Evolutionary conservation across 2,113 vertebrate genomes (phyloP).

Genomic region (Polypterus senegalus): DNA sequence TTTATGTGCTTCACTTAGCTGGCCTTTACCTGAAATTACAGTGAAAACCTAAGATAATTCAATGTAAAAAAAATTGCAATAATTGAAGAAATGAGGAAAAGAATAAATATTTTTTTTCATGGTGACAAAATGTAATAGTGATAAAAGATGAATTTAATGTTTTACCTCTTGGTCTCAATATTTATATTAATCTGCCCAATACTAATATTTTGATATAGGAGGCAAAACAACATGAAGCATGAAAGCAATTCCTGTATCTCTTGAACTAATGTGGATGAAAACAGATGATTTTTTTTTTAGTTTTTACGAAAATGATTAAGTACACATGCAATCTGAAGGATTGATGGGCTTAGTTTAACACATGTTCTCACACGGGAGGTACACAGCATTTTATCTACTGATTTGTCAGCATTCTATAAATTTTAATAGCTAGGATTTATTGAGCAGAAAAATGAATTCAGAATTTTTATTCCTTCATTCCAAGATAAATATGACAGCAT

Average conservation of each 20-base stretch:
- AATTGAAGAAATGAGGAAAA: no score
- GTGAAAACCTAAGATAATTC: no score
- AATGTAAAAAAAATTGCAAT: no score
- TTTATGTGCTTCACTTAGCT: no score
- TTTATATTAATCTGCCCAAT: no score
- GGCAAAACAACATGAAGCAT: constrained; percentile 1
- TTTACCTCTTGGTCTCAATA: no score
- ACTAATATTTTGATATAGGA: no score
- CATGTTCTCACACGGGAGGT: constrained; percentile 4
- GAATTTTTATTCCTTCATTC: neutral
- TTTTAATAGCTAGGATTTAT: constrained; percentile 3
- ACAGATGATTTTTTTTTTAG: constrained; percentile 3
- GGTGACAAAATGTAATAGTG: no score
- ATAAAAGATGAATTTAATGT: no score
- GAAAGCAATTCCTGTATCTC: constrained; percentile 2
- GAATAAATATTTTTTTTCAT: no score
- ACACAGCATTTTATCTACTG: constrained; percentile 5
- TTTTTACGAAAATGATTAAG: constrained; percentile 1
- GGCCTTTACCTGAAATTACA: no score
- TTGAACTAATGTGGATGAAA: neutral
- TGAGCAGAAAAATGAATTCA: constrained; percentile 8
- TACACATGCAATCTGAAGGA: constrained; percentile 1
- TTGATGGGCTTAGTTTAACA: constrained; percentile 5
- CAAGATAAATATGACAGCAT: neutral
- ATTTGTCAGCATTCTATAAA: constrained; percentile 10